phyloP scores from a whole-genome alignment of 2,113 vertebrate genomes.

The Paradoxurus hermaphroditus region DNA sequence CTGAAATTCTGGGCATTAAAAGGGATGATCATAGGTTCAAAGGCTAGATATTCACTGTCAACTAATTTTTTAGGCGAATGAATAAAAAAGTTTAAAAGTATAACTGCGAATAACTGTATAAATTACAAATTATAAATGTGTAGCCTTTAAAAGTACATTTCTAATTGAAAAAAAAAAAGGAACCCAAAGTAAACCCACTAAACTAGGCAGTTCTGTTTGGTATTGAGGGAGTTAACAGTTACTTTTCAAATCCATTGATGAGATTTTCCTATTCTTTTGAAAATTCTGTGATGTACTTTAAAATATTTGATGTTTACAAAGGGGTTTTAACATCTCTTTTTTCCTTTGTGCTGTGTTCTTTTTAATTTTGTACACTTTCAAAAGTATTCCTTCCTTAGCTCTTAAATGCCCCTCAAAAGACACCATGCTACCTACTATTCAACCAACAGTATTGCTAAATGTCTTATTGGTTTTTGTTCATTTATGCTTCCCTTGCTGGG shows the following conservation, averaged over 20 bases:
- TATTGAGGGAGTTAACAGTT: slow-evolving; percentile 21
- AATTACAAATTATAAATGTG: background rate
- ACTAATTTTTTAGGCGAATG: background rate
- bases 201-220: background rate
- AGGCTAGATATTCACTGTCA: background rate
- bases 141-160: background rate
- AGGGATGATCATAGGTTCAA: background rate
- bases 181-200: background rate
- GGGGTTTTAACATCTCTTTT: slow-evolving; percentile 40
- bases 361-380: slow-evolving; percentile 28
- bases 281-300: slow-evolving; percentile 9
- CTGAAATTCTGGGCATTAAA: slow-evolving; percentile 8
- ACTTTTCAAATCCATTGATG: background rate
- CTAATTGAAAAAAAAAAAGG: background rate
- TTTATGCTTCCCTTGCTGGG: background rate
- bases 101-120: background rate
- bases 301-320: slow-evolving; percentile 3
- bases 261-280: background rate
- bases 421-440: background rate
- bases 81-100: background rate
- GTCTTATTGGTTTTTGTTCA: background rate
- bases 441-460: background rate
- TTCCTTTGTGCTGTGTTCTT: background rate
- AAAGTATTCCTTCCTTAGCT: background rate
- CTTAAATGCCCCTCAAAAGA: background rate